Conservation (phyloP, 2,888 invertebrate species). For the Tenthredo distinguenda region DNA sequence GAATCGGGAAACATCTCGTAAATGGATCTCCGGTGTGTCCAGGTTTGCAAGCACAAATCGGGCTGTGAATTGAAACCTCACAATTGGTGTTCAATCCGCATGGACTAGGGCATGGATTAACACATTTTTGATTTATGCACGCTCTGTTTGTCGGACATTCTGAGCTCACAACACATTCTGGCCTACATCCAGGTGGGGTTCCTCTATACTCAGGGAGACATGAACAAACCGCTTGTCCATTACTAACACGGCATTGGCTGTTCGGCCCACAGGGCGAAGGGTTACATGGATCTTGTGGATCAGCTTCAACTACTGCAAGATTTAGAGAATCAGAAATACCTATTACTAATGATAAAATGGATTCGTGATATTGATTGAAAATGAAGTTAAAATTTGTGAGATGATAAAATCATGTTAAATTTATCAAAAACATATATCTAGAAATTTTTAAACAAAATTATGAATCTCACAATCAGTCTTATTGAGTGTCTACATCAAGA, state of each 20-base stretch:
- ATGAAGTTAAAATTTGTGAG: neutral
- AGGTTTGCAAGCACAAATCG: conserved; percentile 78
- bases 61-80: conserved; percentile 78
- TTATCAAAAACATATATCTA: neutral
- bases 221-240: conserved; percentile 89
- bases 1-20: conserved; percentile 84
- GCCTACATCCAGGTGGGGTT: conserved; percentile 83
- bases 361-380: neutral
- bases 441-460: neutral
- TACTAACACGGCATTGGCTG: conserved; percentile 74
- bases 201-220: conserved; percentile 88
- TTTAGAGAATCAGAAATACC: neutral
- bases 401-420: neutral
- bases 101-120: conserved; percentile 76
- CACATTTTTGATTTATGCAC: conserved; percentile 77
- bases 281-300: conserved; percentile 71
- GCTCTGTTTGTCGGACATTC: conserved; percentile 82
- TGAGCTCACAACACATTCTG: conserved; percentile 77
- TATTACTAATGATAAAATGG: neutral
- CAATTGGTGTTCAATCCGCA: conserved; percentile 79
- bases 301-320: conserved; percentile 70
- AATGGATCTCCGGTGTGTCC: conserved; percentile 88
- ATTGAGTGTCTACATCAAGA: neutral
- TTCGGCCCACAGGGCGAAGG: conserved; percentile 78
- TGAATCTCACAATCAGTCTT: neutral